Base-by-base conservation (phyloP, 2,113 vertebrate genomes). In the Gambusia holbrooki region DNA sequence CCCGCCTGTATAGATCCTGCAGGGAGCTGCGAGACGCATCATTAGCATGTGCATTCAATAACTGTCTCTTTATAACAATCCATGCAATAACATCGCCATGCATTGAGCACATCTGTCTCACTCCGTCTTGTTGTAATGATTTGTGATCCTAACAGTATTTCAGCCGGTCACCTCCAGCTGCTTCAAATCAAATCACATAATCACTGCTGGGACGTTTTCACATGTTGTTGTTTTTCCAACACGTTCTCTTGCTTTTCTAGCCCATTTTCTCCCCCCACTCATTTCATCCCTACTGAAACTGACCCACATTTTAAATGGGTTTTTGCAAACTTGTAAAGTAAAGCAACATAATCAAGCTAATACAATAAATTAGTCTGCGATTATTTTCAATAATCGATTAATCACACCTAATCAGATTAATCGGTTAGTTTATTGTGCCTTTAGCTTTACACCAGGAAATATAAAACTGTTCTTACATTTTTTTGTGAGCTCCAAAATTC, bases 161-260 rank as follows among this genome's bases (percentile, higher is more conserved):
- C 27, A 72, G 69, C 85, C 82, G 89, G 87, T 90, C 87, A 88
- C 77, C 80, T 78, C 82, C 69, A 78, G 77, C 82, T 73, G 66
- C 76, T 85, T 76, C 35, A 54, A 89, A 65, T 58, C 79, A 37
- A 74, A 73, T 85, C 81, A 60, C 82, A 77, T 77, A 63, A 6
- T 73, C 69, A 15, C 82, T 83, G 81, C 37, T 64, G 71, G 51
- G 86, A 86, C 42, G 5, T 72, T 78, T 80, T 79, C 58, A 85
- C 74, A 79, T 76, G 82, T 85, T 35, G 33, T 35, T 35, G 33
- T 35, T 35, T 35, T 35, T 9, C 72, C 69, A 75, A 27, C 73
- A 6, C 60, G 10, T 51, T 76, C 80, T 58, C 37, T 71, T 12
- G 17, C 62, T 73, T 61, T 48, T 66, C n/a, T 70, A 22, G 8